A percentile compares a stretch with the other conserved stretches of the same genome.
Evolutionary conservation across 2,113 vertebrate genomes (phyloP).

Genomic region (Plestiodon gilberti): DNA sequence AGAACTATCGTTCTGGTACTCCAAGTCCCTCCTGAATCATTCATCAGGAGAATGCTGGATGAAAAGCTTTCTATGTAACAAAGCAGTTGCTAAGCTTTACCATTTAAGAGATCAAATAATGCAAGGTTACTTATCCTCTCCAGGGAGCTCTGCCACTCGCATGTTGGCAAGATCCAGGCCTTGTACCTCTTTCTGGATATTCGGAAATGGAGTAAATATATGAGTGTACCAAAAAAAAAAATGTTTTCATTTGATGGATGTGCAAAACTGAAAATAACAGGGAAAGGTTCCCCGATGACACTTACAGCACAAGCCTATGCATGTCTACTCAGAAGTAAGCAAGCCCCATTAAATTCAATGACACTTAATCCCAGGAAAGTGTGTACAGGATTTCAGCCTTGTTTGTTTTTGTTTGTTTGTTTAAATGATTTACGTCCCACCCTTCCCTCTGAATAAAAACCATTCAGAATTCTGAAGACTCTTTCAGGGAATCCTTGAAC

Average conservation of each 20-base stretch:
- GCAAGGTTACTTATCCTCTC: constrained; percentile 79
- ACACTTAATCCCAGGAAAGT: too few relatives aligned
- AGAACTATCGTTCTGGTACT: constrained; percentile 75
- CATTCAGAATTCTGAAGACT: neutral
- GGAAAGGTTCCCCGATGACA: constrained; percentile 1
- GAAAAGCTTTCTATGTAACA: constrained; percentile 83
- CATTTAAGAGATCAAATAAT: constrained; percentile 83
- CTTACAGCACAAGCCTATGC: neutral
- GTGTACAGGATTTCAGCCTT: too few relatives aligned
- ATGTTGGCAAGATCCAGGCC: constrained; percentile 64
- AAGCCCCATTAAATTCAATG: too few relatives aligned
- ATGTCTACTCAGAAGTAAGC: too few relatives aligned
- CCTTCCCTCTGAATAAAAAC: neutral
- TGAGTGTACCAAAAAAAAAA: constrained; percentile 36
- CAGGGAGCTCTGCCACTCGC: constrained; percentile 77
- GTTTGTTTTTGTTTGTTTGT: too few relatives aligned
- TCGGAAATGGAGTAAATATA: constrained; percentile 64
- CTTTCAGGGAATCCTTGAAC: neutral
- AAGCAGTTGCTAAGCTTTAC: constrained; percentile 96
- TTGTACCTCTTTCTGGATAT: constrained; percentile 70
- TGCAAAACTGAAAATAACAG: constrained; percentile 50
- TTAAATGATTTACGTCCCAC: too few relatives aligned
- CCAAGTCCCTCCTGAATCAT: constrained; percentile 78
- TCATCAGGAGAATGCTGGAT: constrained; percentile 79
- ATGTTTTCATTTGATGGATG: constrained; percentile 28